phyloP scores from a whole-genome alignment of 2,113 vertebrate species.

The Ranitomeya variabilis region DNA sequence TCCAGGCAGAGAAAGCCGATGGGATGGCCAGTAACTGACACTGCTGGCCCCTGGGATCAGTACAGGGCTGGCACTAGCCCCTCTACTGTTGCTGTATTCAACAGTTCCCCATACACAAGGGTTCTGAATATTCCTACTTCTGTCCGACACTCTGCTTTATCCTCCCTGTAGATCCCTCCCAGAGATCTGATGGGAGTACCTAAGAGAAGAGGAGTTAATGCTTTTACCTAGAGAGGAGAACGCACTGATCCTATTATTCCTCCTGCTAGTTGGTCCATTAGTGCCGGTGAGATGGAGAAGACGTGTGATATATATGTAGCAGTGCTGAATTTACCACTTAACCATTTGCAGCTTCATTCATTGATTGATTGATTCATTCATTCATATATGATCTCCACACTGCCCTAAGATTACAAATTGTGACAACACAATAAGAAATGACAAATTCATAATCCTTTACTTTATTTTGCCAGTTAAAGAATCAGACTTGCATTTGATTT shows the following conservation, averaged over 20 bases:
- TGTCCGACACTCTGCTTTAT: constrained; percentile 14
- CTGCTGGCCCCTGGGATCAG: not conserved
- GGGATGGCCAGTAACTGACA: not conserved
- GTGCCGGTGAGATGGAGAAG: not conserved
- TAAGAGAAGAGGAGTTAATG: constrained; percentile 8
- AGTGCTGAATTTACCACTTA: not conserved
- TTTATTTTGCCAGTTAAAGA: not conserved
- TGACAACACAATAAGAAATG: not conserved
- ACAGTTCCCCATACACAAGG: constrained; percentile 1
- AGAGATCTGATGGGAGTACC: constrained; percentile 17
- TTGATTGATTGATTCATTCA: no score
- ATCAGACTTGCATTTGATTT: not conserved
- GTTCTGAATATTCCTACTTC: not conserved
- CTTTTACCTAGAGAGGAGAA: not conserved
- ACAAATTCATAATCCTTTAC: not conserved
- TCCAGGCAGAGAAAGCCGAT: not conserved
- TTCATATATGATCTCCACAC: no score
- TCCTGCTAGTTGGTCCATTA: not conserved
- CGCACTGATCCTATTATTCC: not conserved
- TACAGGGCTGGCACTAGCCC: not conserved
- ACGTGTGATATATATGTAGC: not conserved
- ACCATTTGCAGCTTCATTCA: not conserved
- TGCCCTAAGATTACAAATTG: not conserved
- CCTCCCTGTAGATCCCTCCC: constrained; percentile 29
- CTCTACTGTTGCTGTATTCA: not conserved